Evolutionary conservation across 1,140 invertebrate species (phyloP), one percentile per base, ranked within the genome.

Genomic region (Diplogasteroides magnus): DNA sequence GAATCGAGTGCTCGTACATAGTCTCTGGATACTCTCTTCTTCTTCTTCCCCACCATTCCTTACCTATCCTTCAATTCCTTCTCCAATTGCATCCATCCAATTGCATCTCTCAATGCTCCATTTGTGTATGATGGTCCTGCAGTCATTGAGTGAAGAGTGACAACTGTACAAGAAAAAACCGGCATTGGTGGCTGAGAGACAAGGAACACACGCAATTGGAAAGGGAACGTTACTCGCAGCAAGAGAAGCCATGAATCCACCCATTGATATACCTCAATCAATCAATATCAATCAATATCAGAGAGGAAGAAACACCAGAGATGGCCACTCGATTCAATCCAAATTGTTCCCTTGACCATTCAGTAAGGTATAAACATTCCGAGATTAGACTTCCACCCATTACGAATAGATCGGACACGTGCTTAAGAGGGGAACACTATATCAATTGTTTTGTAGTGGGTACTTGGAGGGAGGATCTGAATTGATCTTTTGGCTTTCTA

Each of bases 91-190:
- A 28, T 74, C 68, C 11, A 78, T 27, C 77, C 77, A 82, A 61
- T 76, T 70, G 25, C 48, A 31, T 57, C 62, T 26, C 2, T 63
- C 31, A 73, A 79, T 76, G 23, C 74, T 26, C 94, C 94, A 89
- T 93, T 29, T 29, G 94, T 95, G 84, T 97, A 98, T 64, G 96
- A 94, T 65, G 90, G 89, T 3, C 94, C 94, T 58, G 95, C 95
- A 27, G 94, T 96, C 0, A 92, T 93, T 93, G 94, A 97, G 0
- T 94, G 96, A 13, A 98, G 86, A 83, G 94, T 97, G 57, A 96
- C 95, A 26, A 97, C 89, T n/a, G n/a, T n/a, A n/a, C n/a, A n/a
- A n/a, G n/a, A n/a, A n/a, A n/a, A n/a, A n/a, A n/a, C 37, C 37
- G 37, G 37, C 37, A 19, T 19, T 48, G 6, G 19, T 19, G 6